A percentile compares a stretch with the other conserved stretches of the same genome.
Conservation (phyloP, 1,140 invertebrate genomes). For the Prorops nasuta region DNA sequence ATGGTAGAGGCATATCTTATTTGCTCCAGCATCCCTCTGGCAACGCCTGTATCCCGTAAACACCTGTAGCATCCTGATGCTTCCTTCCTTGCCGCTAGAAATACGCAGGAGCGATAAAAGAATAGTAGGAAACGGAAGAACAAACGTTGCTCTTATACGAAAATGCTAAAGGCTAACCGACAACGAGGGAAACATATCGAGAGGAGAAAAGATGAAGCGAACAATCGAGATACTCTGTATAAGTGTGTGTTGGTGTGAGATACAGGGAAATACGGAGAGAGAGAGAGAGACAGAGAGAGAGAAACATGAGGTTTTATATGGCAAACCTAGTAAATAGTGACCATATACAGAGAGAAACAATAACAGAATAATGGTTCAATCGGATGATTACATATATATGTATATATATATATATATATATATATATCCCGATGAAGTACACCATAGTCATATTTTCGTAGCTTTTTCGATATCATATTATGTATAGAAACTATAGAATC, state of each 20-base stretch:
- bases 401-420: no score
- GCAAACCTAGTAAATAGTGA: conserved; percentile 48
- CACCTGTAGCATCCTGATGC: conserved; percentile 44
- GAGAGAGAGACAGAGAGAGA: conserved; percentile 3
- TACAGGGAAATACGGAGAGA: not conserved
- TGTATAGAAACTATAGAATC: no score
- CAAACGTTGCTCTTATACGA: conserved; percentile 14
- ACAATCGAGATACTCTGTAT: no score
- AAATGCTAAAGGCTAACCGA: not conserved
- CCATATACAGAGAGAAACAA: conserved; percentile 37
- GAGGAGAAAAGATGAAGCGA: not conserved
- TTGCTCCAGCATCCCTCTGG: conserved; percentile 24
- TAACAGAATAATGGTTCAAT: conserved; percentile 47
- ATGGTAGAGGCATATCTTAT: conserved; percentile 14
- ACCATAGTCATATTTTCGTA: conserved; percentile 25
- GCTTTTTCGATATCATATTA: conserved; percentile 33
- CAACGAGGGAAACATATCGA: conserved; percentile 20
- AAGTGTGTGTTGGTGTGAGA: conserved; percentile 2
- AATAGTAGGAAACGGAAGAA: conserved; percentile 4
- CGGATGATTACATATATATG: conserved; percentile 45
- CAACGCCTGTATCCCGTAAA: conserved; percentile 49
- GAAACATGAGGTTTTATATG: no score
- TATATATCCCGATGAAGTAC: no score
- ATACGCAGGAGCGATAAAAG: conserved; percentile 10
- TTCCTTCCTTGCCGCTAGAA: no score